phyloP scores from a whole-genome alignment of 2,113 vertebrate genomes.

The Trachemys scripta region DNA sequence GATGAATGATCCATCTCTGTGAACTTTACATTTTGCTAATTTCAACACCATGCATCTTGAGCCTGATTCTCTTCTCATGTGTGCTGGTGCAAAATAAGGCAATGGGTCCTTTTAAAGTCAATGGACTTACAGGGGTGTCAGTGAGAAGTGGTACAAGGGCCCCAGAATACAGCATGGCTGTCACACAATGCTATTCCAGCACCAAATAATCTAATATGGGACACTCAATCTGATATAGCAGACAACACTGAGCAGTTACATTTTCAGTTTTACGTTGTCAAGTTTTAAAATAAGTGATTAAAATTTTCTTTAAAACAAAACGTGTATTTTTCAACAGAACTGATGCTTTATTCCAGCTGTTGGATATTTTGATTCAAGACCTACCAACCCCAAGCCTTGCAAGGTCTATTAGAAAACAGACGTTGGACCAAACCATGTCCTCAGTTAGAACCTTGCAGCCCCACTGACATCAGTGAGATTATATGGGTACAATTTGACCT shows the following conservation, averaged over 20 bases:
- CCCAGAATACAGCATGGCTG: background rate
- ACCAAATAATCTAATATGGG: background rate
- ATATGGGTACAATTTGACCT: slow-evolving; percentile 53
- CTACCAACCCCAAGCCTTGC: slow-evolving; percentile 57
- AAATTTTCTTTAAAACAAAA: background rate
- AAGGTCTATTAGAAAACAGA: slow-evolving; percentile 76
- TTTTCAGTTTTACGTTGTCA: background rate
- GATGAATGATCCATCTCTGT: slow-evolving; percentile 59
- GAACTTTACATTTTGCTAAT: slow-evolving; percentile 35
- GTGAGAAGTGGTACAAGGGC: background rate
- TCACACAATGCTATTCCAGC: background rate
- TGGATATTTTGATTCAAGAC: slow-evolving; percentile 67
- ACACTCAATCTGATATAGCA: slow-evolving; percentile 11
- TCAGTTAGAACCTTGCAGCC: slow-evolving; percentile 68
- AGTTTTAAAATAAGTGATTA: slow-evolving; percentile 31
- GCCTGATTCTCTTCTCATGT: background rate
- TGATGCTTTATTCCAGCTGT: slow-evolving; percentile 68
- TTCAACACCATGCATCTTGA: slow-evolving; percentile 7
- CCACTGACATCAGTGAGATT: slow-evolving; percentile 43
- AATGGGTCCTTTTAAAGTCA: background rate
- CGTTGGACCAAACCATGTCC: slow-evolving; percentile 69
- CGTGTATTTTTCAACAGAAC: slow-evolving; percentile 1
- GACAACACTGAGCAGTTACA: slow-evolving; percentile 4
- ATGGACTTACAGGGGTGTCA: background rate
- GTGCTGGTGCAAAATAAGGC: background rate